Base-by-base conservation (phyloP, 2,888 invertebrate species). In the Asteroscopus sphinx region DNA sequence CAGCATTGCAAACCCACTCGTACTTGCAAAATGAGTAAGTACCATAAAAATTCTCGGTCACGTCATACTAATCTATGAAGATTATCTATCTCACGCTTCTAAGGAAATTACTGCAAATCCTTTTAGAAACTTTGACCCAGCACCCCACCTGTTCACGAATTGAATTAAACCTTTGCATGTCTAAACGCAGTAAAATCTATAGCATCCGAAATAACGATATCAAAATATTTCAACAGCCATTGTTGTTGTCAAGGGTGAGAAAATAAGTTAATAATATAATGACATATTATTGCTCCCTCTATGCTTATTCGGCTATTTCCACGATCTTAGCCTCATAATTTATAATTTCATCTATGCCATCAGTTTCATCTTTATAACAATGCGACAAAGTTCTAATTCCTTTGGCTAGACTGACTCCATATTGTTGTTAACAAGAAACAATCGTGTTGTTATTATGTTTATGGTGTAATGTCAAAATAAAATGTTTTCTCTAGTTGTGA, bases 191-290 rank as follows among this genome's bases (percentile, higher is more conserved):
- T 94, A 91, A 93, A 87, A 86, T 82, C 75, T 77, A 79, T 83
- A 82, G 77, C 83, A 82, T 75, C 80, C 80, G 48, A 85, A 87
- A 92, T 92, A 91, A 93, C 90, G 88, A 92, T 91, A 92, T 92
- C 91, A 89, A 92, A 79, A 91, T 85, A 88, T 91, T 92, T 92
- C 92, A 92, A 92, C 89, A 86, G 76, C 85, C 89, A 91, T 93
- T 93, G 93, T 93, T 92, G 76, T 83, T 90, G 93, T 94, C 93
- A 93, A 92, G 93, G 93, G 92, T 94, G 93, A 93, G 93, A 91
- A 92, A 93, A 87, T 92, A 89, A 87, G 87, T 92, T 94, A 94
- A 94, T 93, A 92, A 90, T 93, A 89, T 94, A 93, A 94, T 94
- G 92, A 93, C 84, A 87, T 91, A 93, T 91, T 90, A 91, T 89